Evolutionary conservation across 2,113 vertebrate genomes (phyloP), one percentile per base, ranked within the genome.

Genomic region (Lycaon pictus): DNA sequence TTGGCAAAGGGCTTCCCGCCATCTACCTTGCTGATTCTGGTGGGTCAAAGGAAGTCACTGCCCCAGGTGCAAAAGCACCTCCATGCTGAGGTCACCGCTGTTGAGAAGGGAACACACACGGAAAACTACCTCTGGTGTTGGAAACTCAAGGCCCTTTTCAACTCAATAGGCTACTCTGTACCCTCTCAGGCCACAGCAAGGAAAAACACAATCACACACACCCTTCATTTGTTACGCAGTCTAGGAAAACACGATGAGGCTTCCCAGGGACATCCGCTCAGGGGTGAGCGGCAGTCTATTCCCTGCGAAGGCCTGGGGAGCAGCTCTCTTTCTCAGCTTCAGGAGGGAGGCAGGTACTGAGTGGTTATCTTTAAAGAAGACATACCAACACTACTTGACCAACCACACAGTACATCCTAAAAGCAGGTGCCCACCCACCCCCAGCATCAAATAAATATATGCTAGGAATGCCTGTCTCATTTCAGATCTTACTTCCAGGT

Each of bases 401-500:
- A 84, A 88, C 35, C 48, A 84, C 8, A 56, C 16, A 63, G 19
- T 32, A 72, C 74, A n/a, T 22, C 56, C 56, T 72, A 69, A 83
- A 60, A 23, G 60, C 10, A 43, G 43, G 37, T 37, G 37, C 37
- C 37, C 37, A 37, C 37, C 37, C 37, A 37, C 37, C 37, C 37
- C 37, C 10, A 43, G 43, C 11, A 80, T 5, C 27, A 79, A 91
- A 80, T 55, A 25, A 77, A 81, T 43, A 2, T 20, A 69, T 83
- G 29, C 35, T 87, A 74, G 72, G 27, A 72, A 93, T 72, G 19
- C 32, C 60, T 79, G 0, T 53, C 88, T 71, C 62, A 76, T 74
- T 84, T 87, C 76, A 80, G 79, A 90, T 92, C 51, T 88, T 43
- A 91, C 58, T 93, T 84, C 23, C 37, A 93, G 62, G 22, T 88